These are phyloP conservation scores for Pelmatolapia mariae DNA, from an alignment of 2,113 vertebrate species.

Conservation along the genomic window DNA sequence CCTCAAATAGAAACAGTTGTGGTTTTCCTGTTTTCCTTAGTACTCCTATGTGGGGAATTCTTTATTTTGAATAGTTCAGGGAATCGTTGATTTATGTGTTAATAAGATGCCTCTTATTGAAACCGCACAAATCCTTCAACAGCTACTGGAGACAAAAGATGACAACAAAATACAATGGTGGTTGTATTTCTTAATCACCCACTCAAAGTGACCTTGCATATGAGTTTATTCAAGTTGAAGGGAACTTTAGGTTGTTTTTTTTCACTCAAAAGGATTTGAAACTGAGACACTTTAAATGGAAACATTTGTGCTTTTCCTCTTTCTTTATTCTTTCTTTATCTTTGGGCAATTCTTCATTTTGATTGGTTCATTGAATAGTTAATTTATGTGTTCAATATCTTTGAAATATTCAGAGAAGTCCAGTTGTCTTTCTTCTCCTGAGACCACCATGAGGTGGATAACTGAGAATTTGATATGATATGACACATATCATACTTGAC, in stretches of 20 bases:
- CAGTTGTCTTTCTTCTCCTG: background rate
- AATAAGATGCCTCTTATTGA: background rate
- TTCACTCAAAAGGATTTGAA: background rate
- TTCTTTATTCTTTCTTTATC: background rate
- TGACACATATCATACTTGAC: background rate
- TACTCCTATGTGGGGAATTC: fast-evolving
- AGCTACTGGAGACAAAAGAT: fast-evolving
- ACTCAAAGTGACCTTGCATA: background rate
- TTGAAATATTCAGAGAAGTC: background rate
- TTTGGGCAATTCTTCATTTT: background rate
- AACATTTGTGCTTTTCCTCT: background rate
- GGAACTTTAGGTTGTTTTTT: background rate
- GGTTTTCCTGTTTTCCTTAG: fast-evolving
- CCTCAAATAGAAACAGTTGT: no score
- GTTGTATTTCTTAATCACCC: background rate
- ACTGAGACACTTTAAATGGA: background rate
- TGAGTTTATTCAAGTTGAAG: background rate
- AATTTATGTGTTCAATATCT: background rate
- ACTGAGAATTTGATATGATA: background rate
- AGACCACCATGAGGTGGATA: background rate
- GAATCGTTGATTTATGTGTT: fast-evolving
- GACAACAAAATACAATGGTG: background rate
- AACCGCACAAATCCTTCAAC: background rate
- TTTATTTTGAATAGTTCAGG: background rate
- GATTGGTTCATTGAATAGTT: background rate